A percentile compares a stretch with the other conserved stretches of the same genome.
These are phyloP conservation scores for Drosophila setosimentum DNA, from an alignment of 2,888 invertebrate genomes.

Conservation along the genomic window DNA sequence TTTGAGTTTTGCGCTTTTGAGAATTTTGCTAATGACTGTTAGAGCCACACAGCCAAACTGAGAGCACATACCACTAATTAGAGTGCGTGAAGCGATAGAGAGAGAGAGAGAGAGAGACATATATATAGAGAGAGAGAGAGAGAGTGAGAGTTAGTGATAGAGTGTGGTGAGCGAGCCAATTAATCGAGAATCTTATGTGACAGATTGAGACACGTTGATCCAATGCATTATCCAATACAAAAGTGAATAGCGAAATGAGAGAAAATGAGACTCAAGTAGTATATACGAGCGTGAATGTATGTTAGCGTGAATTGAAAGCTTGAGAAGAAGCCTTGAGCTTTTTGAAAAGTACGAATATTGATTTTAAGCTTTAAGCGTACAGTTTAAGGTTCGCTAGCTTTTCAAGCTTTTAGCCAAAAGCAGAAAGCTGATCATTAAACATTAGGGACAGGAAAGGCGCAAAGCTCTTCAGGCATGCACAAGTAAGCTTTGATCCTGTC, in stretches of 20 bases:
- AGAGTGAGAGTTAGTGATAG: slow-evolving; percentile 11
- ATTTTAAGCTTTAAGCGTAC: not conserved
- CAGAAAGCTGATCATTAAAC: not conserved
- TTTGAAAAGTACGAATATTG: not conserved
- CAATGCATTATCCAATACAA: slow-evolving; percentile 35
- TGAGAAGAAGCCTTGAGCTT: slow-evolving; percentile 6
- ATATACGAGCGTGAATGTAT: slow-evolving; percentile 21
- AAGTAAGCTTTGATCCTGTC: not conserved
- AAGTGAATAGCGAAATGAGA: slow-evolving; percentile 19
- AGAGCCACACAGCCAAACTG: slow-evolving; percentile 13
- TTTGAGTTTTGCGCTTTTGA: slow-evolving; percentile 17
- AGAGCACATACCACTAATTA: slow-evolving; percentile 32
- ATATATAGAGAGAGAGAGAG: slow-evolving; percentile 4
- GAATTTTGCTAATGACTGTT: slow-evolving; percentile 23
- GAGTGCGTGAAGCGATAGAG: slow-evolving; percentile 26
- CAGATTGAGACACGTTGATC: slow-evolving; percentile 30
- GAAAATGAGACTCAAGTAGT: slow-evolving; percentile 27
- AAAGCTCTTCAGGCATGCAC: slow-evolving; percentile 1
- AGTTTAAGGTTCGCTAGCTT: not conserved
- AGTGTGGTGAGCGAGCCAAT: slow-evolving; percentile 38
- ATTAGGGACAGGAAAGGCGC: not conserved
- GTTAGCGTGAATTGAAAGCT: not conserved
- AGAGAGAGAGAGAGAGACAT: slow-evolving; percentile 12
- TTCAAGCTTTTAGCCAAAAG: not conserved
- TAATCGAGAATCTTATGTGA: slow-evolving; percentile 24